Evolutionary conservation across 2,797 vertebrate genomes (phyloP), one percentile per base, ranked within the genome.

Genomic region (Sebastiscus albofasciatus): DNA sequence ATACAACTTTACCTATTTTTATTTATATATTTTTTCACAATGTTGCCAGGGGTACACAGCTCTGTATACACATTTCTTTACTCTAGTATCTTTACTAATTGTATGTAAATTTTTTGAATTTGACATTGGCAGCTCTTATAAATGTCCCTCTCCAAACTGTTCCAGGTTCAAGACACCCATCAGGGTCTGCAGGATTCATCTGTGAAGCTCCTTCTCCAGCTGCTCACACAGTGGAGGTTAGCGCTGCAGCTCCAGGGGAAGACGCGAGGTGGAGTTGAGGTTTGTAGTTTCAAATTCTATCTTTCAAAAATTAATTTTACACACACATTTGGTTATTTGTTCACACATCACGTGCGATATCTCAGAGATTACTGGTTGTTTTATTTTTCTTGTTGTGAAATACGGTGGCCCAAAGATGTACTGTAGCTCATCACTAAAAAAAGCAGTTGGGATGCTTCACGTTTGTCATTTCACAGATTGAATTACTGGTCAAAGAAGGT

Each of bases 201-300:
- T 18, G 95, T 99, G n/a, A 99, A 98, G 93, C 94, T 99, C 75
- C 96, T 99, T 36, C 96, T 99, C 13, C 99, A 99, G 93, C 94
- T 99, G 89, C 97, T 99, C 75, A 97, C 98, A 1, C 99, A 99
- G 69, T 99, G 99, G 99, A 97, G 97, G 81, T 92, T 99, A 72
- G 97, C 97, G 59, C 96, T 98, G 78, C 97, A 99, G 82, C 96
- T 97, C 1, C 94, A 96, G 70, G 92, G 95, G 72, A 96, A 96
- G 87, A 88, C 34, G 52, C 81, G 93, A 60, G 93, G 95, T 18
- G 92, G 93, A 16, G 75, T 90, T 4, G 96, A 96, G 95, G 96
- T 96, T 77, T 72, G 93, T 87, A 31, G 27, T 49, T 33, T 24
- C 3, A 61, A 71, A 60, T 16, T 1, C 0, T 14, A 24, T 34